Evolutionary conservation across 2,888 invertebrate species (phyloP).

Genomic region (Cataglyphis livida): DNA sequence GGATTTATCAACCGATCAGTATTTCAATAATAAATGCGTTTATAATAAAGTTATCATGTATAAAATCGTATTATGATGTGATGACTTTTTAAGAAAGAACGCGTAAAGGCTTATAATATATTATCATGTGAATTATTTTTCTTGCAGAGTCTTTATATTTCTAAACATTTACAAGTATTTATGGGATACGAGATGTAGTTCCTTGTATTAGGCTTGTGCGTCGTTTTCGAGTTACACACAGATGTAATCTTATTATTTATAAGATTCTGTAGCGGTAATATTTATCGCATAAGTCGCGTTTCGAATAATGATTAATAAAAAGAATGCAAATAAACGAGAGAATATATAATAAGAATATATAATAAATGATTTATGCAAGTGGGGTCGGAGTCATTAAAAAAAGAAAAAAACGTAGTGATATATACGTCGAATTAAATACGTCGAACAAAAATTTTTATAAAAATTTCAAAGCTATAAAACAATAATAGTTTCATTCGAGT

Average conservation of each 20-base stretch:
- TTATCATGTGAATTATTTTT: background rate
- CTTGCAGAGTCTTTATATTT: background rate
- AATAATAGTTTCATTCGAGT: constrained; percentile 24
- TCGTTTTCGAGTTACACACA: constrained; percentile 29
- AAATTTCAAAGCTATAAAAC: constrained; percentile 2
- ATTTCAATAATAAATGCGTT: constrained; percentile 1
- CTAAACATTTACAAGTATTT: background rate
- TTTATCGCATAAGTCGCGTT: background rate
- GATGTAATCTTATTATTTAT: constrained; percentile 39
- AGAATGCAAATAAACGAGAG: background rate
- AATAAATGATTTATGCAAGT: background rate
- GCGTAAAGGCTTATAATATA: background rate
- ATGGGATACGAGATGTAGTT: constrained; percentile 29
- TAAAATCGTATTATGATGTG: background rate
- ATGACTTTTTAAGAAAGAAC: background rate
- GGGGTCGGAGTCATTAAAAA: background rate
- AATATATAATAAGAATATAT: background rate
- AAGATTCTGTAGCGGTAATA: constrained; percentile 15
- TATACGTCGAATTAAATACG: background rate
- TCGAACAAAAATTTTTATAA: background rate
- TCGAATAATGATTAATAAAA: background rate
- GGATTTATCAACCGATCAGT: background rate
- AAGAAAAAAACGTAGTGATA: constrained; percentile 8
- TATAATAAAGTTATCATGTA: background rate
- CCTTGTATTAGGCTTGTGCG: constrained; percentile 38